These are phyloP conservation scores for Montipora efflorescens DNA, from an alignment of 64 coral and sea anemone genomes.

Conservation along the genomic window DNA sequence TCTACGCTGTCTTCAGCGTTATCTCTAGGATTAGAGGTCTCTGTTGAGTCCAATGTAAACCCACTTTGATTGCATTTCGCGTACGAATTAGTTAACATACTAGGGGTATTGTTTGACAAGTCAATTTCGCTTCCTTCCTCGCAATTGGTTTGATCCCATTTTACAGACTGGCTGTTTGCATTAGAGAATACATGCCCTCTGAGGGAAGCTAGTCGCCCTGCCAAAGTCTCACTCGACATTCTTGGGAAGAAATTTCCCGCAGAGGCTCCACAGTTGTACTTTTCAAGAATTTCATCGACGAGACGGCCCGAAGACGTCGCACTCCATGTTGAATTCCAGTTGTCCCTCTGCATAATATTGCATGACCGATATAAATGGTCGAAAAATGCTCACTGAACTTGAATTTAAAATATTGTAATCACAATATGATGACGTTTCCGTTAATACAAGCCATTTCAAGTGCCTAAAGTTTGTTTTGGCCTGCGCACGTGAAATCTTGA, in stretches of 20 bases:
- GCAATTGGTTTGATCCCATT: slow-evolving; percentile 69
- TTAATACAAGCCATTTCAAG: not conserved
- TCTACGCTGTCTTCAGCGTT: not conserved
- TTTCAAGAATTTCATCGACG: slow-evolving; percentile 59
- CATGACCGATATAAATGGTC: not conserved
- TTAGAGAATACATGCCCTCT: slow-evolving; percentile 69
- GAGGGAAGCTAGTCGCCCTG: slow-evolving; percentile 47
- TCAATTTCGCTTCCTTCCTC: slow-evolving; percentile 33
- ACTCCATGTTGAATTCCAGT: slow-evolving; percentile 16
- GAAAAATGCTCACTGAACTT: not conserved
- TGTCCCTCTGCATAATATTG: not conserved
- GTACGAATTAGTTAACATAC: slow-evolving; percentile 38
- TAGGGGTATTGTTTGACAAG: slow-evolving; percentile 68
- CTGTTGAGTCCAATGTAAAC: not conserved
- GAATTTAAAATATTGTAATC: not conserved
- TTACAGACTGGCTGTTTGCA: slow-evolving; percentile 54
- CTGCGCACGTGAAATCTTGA: slow-evolving; percentile 7
- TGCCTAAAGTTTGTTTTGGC: not conserved
- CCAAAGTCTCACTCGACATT: slow-evolving; percentile 45
- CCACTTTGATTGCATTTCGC: slow-evolving; percentile 43
- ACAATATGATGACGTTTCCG: not conserved
- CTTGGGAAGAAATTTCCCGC: slow-evolving; percentile 59
- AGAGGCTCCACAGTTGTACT: slow-evolving; percentile 25
- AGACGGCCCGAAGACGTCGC: slow-evolving; percentile 22
- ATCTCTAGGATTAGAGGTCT: not conserved